A percentile compares a stretch with the other conserved stretches of the same genome.
Evolutionary conservation across 2,888 invertebrate species (phyloP).

Genomic region (Boloria euphrosyne): DNA sequence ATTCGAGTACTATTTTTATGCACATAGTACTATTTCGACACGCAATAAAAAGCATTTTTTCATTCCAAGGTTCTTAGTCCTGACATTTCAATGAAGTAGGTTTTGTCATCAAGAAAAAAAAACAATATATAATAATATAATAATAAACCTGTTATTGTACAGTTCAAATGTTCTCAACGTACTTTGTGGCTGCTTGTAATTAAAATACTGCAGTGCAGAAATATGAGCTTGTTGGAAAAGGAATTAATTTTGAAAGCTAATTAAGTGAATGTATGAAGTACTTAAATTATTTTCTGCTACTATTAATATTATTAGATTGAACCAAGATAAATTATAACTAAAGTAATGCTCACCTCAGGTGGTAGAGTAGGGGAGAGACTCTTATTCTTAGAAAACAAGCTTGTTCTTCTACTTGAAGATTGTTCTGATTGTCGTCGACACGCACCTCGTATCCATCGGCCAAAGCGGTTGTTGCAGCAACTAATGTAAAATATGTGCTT

Average conservation of each 20-base stretch:
- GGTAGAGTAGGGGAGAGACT: slow-evolving; percentile 85
- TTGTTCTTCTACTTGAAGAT: slow-evolving; percentile 83
- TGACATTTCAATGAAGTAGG: not conserved
- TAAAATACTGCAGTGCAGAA: too few relatives aligned
- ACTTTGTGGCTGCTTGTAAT: too few relatives aligned
- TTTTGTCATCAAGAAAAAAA: not conserved
- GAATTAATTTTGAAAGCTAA: too few relatives aligned
- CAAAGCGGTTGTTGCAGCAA: slow-evolving; percentile 66
- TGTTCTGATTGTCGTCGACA: slow-evolving; percentile 74
- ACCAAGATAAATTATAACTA: too few relatives aligned
- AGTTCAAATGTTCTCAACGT: too few relatives aligned
- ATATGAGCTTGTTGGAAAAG: too few relatives aligned
- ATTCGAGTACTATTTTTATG: slow-evolving; percentile 17
- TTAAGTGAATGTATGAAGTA: too few relatives aligned
- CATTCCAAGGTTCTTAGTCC: slow-evolving; percentile 37
- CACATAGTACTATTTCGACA: slow-evolving; percentile 30
- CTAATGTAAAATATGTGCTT: slow-evolving; percentile 45
- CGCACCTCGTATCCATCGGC: slow-evolving; percentile 69
- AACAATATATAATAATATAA: too few relatives aligned
- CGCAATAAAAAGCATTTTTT: slow-evolving; percentile 35
- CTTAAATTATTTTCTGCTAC: too few relatives aligned
- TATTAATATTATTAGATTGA: too few relatives aligned
- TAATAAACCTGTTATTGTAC: too few relatives aligned
- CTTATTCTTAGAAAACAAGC: slow-evolving; percentile 85
- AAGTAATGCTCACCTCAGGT: slow-evolving; percentile 74